These are phyloP conservation scores for Cremastinae sp. DNA, from an alignment of 2,888 invertebrate species.

Conservation along the genomic window DNA sequence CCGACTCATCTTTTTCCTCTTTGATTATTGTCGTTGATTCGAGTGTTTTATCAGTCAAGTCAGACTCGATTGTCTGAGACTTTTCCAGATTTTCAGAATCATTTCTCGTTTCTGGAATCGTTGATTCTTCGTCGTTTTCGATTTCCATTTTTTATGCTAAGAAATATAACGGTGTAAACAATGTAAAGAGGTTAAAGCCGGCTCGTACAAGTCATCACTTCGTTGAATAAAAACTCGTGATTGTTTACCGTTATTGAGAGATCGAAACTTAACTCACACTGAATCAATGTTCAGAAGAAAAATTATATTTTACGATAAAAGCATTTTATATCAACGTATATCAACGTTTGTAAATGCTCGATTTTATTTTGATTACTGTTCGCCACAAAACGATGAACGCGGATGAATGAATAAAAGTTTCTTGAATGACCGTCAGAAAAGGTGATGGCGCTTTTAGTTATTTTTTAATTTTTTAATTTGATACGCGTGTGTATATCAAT, in stretches of 20 bases:
- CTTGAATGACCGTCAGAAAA: too few species aligned
- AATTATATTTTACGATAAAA: conserved; percentile 2
- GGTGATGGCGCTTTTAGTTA: too few species aligned
- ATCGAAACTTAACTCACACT: not conserved
- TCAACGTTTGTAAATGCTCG: not conserved
- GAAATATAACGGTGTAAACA: not conserved
- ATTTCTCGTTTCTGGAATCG: not conserved
- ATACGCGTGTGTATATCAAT: too few species aligned
- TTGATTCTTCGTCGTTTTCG: conserved; percentile 5
- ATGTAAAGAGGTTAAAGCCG: conserved; percentile 3
- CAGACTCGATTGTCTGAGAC: not conserved
- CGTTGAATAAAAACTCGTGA: too few species aligned
- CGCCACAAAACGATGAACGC: too few species aligned
- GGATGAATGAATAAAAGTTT: too few species aligned
- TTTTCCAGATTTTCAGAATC: not conserved
- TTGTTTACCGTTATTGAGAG: not conserved
- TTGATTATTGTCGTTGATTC: not conserved
- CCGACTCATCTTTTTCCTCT: conserved; percentile 5
- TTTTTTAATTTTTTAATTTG: too few species aligned
- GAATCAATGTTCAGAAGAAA: not conserved
- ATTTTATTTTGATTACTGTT: too few species aligned
- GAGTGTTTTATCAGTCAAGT: not conserved
- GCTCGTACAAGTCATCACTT: not conserved
- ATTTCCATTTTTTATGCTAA: conserved; percentile 21
- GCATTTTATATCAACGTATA: not conserved